phyloP scores from a whole-genome alignment of 2,888 invertebrate genomes.

The Tineola bisselliella region DNA sequence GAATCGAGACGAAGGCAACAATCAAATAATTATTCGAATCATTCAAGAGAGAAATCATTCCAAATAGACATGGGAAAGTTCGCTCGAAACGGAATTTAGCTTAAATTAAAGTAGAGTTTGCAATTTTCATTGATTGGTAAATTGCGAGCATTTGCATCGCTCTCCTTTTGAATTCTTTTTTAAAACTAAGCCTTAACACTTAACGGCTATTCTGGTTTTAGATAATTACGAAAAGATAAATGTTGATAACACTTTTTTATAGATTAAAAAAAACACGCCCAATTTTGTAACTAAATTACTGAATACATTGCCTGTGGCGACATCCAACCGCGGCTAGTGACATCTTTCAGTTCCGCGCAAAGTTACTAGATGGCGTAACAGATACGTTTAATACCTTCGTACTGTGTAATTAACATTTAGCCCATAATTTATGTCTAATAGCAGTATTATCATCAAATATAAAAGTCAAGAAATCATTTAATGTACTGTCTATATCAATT shows the following conservation, averaged over 20 bases:
- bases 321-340: constrained; percentile 54
- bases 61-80: constrained; percentile 56
- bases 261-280: too few relatives aligned
- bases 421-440: too few relatives aligned
- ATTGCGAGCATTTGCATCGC: constrained; percentile 30
- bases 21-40: constrained; percentile 38
- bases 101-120: constrained; percentile 26
- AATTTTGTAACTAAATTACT: too few relatives aligned
- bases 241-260: too few relatives aligned
- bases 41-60: constrained; percentile 23
- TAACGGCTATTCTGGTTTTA: neutral
- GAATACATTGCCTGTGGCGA: constrained; percentile 36
- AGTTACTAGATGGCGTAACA: constrained; percentile 45
- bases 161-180: neutral
- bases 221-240: neutral
- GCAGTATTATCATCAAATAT: too few relatives aligned
- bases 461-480: too few relatives aligned
- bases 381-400: neutral
- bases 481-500: too few relatives aligned
- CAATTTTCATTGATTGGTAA: constrained; percentile 65
- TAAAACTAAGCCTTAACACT: neutral
- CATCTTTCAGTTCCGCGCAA: constrained; percentile 36
- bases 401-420: too few relatives aligned
- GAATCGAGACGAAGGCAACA: constrained; percentile 18
- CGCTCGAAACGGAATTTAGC: constrained; percentile 25